These are phyloP conservation scores for Hucho hucho DNA, from an alignment of 2,113 vertebrate species.

Conservation along the genomic window DNA sequence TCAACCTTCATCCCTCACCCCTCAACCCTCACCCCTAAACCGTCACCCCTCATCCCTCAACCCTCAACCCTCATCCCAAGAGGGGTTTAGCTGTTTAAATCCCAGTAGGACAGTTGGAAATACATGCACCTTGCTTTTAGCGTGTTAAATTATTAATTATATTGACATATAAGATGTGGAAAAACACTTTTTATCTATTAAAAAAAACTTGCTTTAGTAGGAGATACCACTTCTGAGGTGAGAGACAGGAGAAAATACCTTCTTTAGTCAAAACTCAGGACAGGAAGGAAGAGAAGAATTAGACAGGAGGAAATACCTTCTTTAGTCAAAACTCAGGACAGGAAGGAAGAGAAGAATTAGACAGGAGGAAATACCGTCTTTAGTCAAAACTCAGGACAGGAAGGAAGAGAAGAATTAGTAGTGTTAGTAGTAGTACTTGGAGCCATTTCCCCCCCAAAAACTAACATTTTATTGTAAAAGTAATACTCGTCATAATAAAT, in stretches of 20 bases:
- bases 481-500: constrained; percentile 70
- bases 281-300: constrained; percentile 1
- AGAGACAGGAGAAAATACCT: constrained; percentile 17
- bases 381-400: constrained; percentile 1
- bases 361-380: too few species aligned
- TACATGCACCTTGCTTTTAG: constrained; percentile 16
- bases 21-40: neutral
- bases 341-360: too few species aligned
- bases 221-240: constrained; percentile 25
- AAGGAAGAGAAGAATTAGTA: constrained; percentile 13
- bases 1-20: neutral
- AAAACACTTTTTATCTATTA: constrained; percentile 43
- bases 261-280: constrained; percentile 15
- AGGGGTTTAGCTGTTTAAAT: neutral
- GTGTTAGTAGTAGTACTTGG: constrained; percentile 49
- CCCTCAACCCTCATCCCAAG: neutral
- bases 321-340: constrained; percentile 13
- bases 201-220: constrained; percentile 10
- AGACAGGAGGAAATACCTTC: constrained; percentile 11
- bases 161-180: constrained; percentile 37
- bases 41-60: neutral
- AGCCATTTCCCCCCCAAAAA: constrained; percentile 29
- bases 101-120: constrained; percentile 10
- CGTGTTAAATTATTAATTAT: constrained; percentile 38
- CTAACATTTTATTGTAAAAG: constrained; percentile 44